A percentile compares a stretch with the other conserved stretches of the same genome.
Conservation (phyloP, 2,797 vertebrate genomes). For the Muscicapa comitata region DNA sequence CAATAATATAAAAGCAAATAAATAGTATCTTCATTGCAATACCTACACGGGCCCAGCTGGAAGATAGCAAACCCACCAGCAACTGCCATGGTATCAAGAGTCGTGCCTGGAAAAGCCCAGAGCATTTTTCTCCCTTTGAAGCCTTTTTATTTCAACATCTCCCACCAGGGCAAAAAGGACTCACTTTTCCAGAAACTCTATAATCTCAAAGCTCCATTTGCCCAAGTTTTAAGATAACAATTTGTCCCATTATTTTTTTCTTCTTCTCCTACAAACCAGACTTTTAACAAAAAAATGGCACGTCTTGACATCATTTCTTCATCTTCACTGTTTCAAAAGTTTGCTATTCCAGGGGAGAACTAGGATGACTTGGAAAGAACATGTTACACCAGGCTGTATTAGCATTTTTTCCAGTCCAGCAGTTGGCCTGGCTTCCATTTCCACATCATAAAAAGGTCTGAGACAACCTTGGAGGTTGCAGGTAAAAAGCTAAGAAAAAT, state of each 20-base stretch:
- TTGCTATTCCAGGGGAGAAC: not conserved
- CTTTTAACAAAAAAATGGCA: not conserved
- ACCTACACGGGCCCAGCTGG: not conserved
- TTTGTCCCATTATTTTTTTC: not conserved
- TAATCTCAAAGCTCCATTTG: not conserved
- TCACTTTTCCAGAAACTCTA: not conserved
- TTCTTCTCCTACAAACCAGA: not conserved
- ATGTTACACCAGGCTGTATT: not conserved
- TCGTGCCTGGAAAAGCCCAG: not conserved
- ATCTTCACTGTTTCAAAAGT: not conserved
- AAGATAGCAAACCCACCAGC: not conserved
- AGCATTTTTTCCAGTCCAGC: not conserved
- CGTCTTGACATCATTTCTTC: not conserved
- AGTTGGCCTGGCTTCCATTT: not conserved
- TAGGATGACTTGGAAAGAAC: not conserved
- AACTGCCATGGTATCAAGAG: not conserved
- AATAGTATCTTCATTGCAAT: not conserved
- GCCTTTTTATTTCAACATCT: not conserved
- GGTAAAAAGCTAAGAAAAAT: not conserved
- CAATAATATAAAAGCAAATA: not conserved
- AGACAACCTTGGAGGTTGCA: not conserved
- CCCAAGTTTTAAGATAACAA: not conserved
- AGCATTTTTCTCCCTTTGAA: not conserved
- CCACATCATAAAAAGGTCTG: not conserved
- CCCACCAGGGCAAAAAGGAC: not conserved